A percentile compares a stretch with the other conserved stretches of the same genome.
Evolutionary conservation across 2,888 invertebrate species (phyloP).

Genomic region (Lasioglossum figueresi): DNA sequence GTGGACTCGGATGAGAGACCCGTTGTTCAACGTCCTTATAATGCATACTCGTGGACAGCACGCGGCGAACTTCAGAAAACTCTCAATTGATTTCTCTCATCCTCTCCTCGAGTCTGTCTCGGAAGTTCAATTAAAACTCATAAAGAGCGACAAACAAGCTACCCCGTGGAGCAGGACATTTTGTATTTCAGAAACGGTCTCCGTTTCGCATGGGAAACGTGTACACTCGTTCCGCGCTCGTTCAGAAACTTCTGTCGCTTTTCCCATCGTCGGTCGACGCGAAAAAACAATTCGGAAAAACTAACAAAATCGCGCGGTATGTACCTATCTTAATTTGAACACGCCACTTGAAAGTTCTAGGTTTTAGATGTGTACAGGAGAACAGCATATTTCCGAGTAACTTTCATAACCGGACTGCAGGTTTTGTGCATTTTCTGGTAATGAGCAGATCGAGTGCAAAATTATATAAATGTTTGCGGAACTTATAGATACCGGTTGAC

Average conservation of each 20-base stretch:
- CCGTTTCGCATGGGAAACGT: not conserved
- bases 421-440: not conserved
- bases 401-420: not conserved
- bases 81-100: not conserved
- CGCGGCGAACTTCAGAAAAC: not conserved
- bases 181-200: not conserved
- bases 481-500: not conserved
- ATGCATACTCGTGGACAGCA: not conserved
- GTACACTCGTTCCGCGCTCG: not conserved
- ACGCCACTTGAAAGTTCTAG: not conserved
- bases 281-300: not conserved
- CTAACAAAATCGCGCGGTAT: not conserved
- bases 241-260: not conserved
- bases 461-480: not conserved
- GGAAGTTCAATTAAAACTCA: constrained; percentile 10
- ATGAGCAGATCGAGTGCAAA: not conserved
- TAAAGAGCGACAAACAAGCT: not conserved
- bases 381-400: not conserved
- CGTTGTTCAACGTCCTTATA: constrained; percentile 13
- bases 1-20: constrained; percentile 4
- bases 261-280: not conserved
- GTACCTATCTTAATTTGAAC: not conserved
- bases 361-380: not conserved
- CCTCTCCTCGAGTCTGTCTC: not conserved
- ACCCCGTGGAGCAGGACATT: not conserved